Base-by-base conservation (phyloP, 2,113 vertebrate genomes). In the Dicaeum eximium region DNA sequence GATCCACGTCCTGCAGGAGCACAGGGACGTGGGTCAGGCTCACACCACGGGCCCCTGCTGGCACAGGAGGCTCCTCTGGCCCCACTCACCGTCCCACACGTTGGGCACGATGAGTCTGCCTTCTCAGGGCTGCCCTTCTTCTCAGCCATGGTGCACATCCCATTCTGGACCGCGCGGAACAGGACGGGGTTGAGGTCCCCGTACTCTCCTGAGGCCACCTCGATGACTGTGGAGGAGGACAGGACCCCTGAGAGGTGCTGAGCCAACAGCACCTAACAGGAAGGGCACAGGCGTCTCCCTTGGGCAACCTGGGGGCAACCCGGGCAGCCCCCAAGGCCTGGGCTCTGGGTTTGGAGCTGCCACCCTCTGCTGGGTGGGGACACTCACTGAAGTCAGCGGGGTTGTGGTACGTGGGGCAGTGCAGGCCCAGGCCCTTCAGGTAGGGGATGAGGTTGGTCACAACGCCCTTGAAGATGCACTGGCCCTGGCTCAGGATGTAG, bases 391-490 rank as follows among this genome's bases (percentile, higher is more conserved):
- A 99, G 97, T 99, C 99, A 13, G 99, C 99, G 0, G 99, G 99
- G 91, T 99, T 99, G 98, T 99, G 99, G 96, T 99, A 99, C 0
- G 99, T 99, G 23, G 99, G 99, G 77, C 99, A 99, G 95, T 99
- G 99, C n/a, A 99, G 98, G 93, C 99, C 99, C 3, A 99, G 98
- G 79, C 98, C 98, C 98, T 99, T 99, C 97, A 99, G 98, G 86
- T 99, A 99, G 33, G 99, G 99, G 92, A 99, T 99, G 97, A 99
- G 99, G 97, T 99, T 98, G 91, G 99, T 98, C 64, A 99, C 99
- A 1, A 99, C 94, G 7, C 99, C 99, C 95, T 99, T 99, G 98
- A 99, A 99, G 97, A 99, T 99, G 96, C 99, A 99, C 96, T 99
- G 99, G 81, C 99, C 99, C 97, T 99, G 99, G 97, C 99, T 99